Percentiles rank a stretch among this genome's conserved stretches.
Evolutionary conservation across 2,113 vertebrate genomes (phyloP).

Genomic region (Pelusios castaneus): DNA sequence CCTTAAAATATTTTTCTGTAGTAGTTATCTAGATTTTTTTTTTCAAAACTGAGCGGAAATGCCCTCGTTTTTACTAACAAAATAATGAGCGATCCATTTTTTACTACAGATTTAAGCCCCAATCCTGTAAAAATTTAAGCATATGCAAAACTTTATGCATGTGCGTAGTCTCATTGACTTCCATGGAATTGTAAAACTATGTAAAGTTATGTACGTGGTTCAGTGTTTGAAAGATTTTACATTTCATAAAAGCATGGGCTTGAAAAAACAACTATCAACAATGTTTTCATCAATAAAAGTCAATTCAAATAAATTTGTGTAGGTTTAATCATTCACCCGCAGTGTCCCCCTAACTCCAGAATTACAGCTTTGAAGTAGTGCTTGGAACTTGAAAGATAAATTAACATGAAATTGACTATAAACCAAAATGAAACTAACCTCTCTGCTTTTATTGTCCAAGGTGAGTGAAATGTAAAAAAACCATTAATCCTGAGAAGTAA

Average conservation of each 20-base stretch:
- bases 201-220: neutral
- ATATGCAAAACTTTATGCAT: neutral
- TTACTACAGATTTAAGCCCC: neutral
- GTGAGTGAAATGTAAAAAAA: neutral
- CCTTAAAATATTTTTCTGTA: neutral
- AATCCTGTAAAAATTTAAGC: neutral
- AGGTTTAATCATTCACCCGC: neutral
- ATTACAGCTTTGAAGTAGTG: neutral
- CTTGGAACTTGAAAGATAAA: neutral
- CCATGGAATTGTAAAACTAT: neutral
- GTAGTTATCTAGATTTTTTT: neutral
- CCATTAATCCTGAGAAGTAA: neutral
- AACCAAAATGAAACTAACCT: neutral
- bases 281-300: neutral
- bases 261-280: neutral
- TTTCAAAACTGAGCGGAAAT: neutral
- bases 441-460: neutral
- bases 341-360: neutral
- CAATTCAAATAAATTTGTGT: neutral
- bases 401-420: neutral
- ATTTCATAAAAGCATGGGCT: neutral
- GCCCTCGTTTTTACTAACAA: neutral
- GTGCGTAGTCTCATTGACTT: neutral
- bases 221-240: neutral
- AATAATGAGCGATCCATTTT: neutral